phyloP scores from a whole-genome alignment of 1,140 invertebrate genomes.

The Drosophila orena region DNA sequence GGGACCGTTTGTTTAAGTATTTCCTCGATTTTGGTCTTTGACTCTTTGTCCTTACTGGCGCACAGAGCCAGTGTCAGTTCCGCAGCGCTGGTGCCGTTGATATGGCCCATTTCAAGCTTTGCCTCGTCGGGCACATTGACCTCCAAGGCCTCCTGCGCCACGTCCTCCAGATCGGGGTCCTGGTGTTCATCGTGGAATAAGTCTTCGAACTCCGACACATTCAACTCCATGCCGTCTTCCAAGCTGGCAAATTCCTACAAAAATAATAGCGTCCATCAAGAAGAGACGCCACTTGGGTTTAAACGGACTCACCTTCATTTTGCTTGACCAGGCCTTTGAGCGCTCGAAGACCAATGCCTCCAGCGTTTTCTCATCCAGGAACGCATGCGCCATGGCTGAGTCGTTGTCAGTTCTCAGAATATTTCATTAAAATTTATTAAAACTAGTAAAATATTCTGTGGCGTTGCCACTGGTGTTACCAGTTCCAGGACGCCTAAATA shows the following conservation, averaged over 20 bases:
- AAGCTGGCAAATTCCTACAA: slow-evolving; percentile 13
- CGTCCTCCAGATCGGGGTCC: background rate
- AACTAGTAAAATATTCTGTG: background rate
- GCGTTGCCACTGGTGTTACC: slow-evolving; percentile 9
- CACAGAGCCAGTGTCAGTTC: slow-evolving; percentile 54
- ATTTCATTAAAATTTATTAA: background rate
- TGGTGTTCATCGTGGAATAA: slow-evolving; percentile 24
- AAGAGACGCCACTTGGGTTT: slow-evolving; percentile 15
- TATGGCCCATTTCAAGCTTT: slow-evolving; percentile 24
- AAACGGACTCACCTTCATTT: slow-evolving; percentile 31
- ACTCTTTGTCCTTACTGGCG: slow-evolving; percentile 33
- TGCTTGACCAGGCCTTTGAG: slow-evolving; percentile 57
- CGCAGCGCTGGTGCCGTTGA: slow-evolving; percentile 34
- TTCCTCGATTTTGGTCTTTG: slow-evolving; percentile 43
- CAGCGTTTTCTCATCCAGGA: slow-evolving; percentile 49
- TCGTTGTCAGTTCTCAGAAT: background rate
- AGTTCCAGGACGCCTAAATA: slow-evolving; percentile 9
- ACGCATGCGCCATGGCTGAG: slow-evolving; percentile 34
- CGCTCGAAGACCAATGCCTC: slow-evolving; percentile 54
- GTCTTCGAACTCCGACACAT: slow-evolving; percentile 29
- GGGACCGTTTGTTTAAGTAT: slow-evolving; percentile 72
- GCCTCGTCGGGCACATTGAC: slow-evolving; percentile 19
- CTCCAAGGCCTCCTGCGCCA: slow-evolving; percentile 39
- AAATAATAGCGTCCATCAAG: background rate
- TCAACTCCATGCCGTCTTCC: slow-evolving; percentile 20